Conservation (phyloP, 2,797 vertebrate species). For the Arrhamphus sclerolepis region DNA sequence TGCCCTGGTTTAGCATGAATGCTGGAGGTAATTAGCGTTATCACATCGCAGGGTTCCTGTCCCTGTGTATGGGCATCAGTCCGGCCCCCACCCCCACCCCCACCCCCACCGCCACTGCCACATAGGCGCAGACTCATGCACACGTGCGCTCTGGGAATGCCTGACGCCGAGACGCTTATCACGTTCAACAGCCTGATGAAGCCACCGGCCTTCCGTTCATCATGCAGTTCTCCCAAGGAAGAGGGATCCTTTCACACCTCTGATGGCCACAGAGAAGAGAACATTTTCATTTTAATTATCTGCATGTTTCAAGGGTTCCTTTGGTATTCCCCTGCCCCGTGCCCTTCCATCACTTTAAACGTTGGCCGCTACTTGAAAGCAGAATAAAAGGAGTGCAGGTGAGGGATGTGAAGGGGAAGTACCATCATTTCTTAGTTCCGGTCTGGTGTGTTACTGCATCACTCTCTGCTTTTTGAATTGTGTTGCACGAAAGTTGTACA, state of each 20-base stretch:
- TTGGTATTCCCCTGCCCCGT: conserved; percentile 61
- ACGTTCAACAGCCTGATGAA: conserved; percentile 50
- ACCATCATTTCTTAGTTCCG: conserved; percentile 40
- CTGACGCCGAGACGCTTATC: conserved; percentile 63
- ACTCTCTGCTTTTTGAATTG: conserved; percentile 65
- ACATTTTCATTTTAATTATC: conserved; percentile 83
- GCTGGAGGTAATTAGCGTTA: conserved; percentile 71
- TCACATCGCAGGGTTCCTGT: conserved; percentile 49
- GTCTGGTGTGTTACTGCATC: conserved; percentile 46
- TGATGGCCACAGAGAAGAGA: conserved; percentile 81
- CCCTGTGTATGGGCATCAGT: conserved; percentile 5
- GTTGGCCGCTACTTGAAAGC: conserved; percentile 66
- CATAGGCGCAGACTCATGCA: conserved; percentile 15
- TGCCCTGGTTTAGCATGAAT: conserved; percentile 58
- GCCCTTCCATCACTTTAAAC: conserved; percentile 68
- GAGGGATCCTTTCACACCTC: conserved; percentile 74
- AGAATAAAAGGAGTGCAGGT: conserved; percentile 40
- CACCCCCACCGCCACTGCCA: too few relatives aligned
- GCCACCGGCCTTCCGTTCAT: conserved; percentile 58
- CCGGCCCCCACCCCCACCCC: conserved; percentile 3
- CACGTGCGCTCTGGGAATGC: conserved; percentile 1
- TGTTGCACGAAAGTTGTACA: conserved; percentile 64
- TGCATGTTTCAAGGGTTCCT: conserved; percentile 73
- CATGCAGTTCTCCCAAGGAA: conserved; percentile 74
- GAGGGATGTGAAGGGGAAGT: conserved; percentile 6